Conservation (phyloP, 2,113 vertebrate species). For the Grantiella picta region DNA sequence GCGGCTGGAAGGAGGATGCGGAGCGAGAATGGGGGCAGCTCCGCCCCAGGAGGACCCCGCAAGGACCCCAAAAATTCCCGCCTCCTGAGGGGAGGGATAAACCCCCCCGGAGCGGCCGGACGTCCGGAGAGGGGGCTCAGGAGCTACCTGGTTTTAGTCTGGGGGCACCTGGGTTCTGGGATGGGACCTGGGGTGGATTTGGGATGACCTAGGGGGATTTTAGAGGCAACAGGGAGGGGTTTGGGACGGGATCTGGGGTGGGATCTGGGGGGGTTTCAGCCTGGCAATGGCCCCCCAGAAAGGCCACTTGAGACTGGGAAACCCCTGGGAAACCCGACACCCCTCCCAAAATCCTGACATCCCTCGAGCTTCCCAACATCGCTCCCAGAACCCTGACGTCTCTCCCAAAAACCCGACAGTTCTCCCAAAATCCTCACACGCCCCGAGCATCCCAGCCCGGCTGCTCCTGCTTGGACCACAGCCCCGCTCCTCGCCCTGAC, state of each 20-base stretch:
- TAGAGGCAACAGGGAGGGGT: too few relatives aligned
- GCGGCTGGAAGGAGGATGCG: too few relatives aligned
- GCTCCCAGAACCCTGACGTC: too few relatives aligned
- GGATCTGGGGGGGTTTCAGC: neutral
- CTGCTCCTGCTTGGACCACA: neutral
- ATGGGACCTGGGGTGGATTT: neutral
- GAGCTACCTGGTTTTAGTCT: neutral
- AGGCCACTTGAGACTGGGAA: neutral
- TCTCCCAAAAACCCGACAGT: neutral
- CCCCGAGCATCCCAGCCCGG: accelerated
- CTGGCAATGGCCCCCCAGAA: neutral
- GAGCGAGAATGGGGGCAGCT: neutral
- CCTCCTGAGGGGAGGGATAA: accelerated
- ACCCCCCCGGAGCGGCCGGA: accelerated
- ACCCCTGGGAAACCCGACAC: neutral
- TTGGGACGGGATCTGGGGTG: neutral
- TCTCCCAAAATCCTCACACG: neutral
- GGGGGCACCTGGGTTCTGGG: neutral
- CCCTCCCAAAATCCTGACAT: too few relatives aligned
- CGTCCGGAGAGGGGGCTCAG: too few relatives aligned
- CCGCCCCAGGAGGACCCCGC: accelerated
- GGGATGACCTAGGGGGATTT: too few relatives aligned
- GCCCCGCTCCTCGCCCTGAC: accelerated
- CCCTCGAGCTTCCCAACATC: too few relatives aligned
- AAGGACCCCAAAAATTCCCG: neutral